A percentile compares a stretch with the other conserved stretches of the same genome.
These are phyloP conservation scores for Silurus meridionalis DNA, from an alignment of 2,113 vertebrate species.

Conservation along the genomic window DNA sequence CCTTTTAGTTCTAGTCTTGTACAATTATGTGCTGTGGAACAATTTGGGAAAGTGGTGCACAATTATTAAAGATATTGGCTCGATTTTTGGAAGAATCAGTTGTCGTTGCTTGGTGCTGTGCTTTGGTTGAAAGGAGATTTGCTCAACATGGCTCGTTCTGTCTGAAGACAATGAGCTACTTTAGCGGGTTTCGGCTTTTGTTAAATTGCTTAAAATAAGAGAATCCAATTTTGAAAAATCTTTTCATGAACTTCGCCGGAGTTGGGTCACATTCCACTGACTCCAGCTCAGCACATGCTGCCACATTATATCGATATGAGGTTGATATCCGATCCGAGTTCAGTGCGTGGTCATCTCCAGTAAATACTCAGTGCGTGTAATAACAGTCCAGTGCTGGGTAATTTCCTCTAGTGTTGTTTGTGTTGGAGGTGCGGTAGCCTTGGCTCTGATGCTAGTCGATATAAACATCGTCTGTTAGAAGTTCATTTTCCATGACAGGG, in stretches of 20 bases:
- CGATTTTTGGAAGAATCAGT: neutral
- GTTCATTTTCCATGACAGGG: slow-evolving; percentile 3
- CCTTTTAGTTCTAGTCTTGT: neutral
- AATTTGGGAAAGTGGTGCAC: neutral
- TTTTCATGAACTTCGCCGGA: neutral
- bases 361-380: slow-evolving; percentile 2
- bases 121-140: neutral
- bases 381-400: slow-evolving; percentile 31
- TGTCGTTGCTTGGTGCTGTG: neutral
- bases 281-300: neutral
- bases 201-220: neutral
- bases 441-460: neutral
- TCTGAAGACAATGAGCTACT: neutral
- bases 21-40: too few species aligned
- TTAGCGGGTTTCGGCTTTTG: neutral
- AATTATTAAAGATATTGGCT: neutral
- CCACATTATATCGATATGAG: neutral
- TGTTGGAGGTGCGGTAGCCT: neutral
- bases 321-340: neutral
- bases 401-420: slow-evolving; percentile 22
- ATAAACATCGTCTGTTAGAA: slow-evolving; percentile 6
- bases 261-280: neutral
- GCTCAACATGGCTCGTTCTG: neutral
- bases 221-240: neutral
- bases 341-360: neutral